Conservation (phyloP, 2,888 invertebrate genomes). For the Leucania comma region DNA sequence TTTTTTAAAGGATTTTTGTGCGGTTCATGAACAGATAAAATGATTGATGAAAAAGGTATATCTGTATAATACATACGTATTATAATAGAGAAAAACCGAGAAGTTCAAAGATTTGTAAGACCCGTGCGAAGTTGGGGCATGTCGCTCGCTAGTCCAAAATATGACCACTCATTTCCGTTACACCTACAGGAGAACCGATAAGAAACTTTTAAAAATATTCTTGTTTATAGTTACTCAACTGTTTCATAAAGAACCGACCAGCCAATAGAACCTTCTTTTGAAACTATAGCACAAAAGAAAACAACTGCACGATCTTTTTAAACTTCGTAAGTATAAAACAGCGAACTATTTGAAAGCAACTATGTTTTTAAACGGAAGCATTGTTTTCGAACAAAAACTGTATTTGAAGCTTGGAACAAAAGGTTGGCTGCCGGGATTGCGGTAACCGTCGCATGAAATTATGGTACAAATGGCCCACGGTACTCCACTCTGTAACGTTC, state of each 20-base stretch:
- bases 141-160: too few species aligned
- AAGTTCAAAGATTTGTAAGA: too few species aligned
- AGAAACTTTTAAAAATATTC: neutral
- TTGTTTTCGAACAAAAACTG: constrained; percentile 60
- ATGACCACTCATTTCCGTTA: too few species aligned
- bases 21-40: too few species aligned
- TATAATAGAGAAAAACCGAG: neutral
- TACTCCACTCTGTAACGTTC: constrained; percentile 45
- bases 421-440: constrained; percentile 47
- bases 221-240: neutral
- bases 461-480: constrained; percentile 59
- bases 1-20: too few species aligned
- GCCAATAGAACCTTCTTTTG: constrained; percentile 13
- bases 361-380: constrained; percentile 52
- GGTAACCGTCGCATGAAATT: constrained; percentile 57
- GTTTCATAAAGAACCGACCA: constrained; percentile 9
- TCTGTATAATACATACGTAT: too few species aligned
- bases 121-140: too few species aligned
- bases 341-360: constrained; percentile 53
- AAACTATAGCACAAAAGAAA: constrained; percentile 35
- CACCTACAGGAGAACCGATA: neutral
- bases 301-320: constrained; percentile 39
- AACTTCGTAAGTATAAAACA: constrained; percentile 31
- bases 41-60: too few species aligned
- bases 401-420: constrained; percentile 63